Evolutionary conservation across 2,113 vertebrate species (phyloP).

Genomic region (Girardinichthys multiradiatus): DNA sequence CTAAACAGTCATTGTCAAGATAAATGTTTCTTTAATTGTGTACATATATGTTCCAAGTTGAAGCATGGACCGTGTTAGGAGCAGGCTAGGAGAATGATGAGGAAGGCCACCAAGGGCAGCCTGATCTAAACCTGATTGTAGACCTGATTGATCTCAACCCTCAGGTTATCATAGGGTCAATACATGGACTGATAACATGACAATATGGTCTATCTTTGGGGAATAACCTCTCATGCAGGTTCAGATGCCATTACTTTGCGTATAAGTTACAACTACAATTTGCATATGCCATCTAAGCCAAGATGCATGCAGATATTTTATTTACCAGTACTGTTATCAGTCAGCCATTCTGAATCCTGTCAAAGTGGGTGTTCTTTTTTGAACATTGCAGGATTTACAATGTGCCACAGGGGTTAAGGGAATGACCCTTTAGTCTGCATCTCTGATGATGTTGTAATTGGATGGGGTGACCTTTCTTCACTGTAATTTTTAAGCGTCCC

Average conservation of each 20-base stretch:
- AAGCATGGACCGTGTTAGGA: conserved; percentile 3
- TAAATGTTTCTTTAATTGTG: conserved; percentile 3
- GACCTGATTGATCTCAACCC: conserved; percentile 67
- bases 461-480: conserved; percentile 74
- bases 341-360: conserved; percentile 27
- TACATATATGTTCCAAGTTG: conserved; percentile 2
- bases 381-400: conserved; percentile 52
- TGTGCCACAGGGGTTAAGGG: conserved; percentile 37
- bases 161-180: conserved; percentile 65
- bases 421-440: conserved; percentile 60
- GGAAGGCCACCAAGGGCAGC: conserved; percentile 23
- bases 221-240: conserved; percentile 40
- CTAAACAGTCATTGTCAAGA: conserved; percentile 11
- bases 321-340: conserved; percentile 31
- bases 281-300: conserved; percentile 10
- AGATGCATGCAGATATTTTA: conserved; percentile 11
- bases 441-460: conserved; percentile 77
- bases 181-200: conserved; percentile 59
- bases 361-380: conserved; percentile 22
- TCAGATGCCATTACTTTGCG: conserved; percentile 50
- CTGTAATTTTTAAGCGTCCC: conserved; percentile 68
- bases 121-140: conserved; percentile 68
- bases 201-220: conserved; percentile 48
- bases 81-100: conserved; percentile 36
- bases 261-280: conserved; percentile 31